Base-by-base conservation (phyloP, 2,113 vertebrate species). In the Eclectus roratus region DNA sequence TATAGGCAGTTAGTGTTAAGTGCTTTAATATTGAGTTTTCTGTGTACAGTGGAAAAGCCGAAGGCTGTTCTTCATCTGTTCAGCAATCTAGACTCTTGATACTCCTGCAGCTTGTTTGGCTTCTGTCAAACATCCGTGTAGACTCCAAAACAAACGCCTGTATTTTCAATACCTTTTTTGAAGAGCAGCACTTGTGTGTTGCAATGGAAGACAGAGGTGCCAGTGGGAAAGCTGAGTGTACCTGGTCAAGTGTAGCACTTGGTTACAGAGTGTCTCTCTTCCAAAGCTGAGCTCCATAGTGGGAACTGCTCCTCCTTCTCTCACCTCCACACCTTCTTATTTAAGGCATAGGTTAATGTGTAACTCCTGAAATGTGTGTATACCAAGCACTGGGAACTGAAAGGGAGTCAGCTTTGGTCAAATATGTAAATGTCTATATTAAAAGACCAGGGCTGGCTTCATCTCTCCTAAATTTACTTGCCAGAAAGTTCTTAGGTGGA, bases 181-280 rank as follows among this genome's bases (percentile, higher is more conserved):
- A 17, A 47, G 66, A 73, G 35, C 11, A 68, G 6, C 7, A 19
- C 19, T 15, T 56, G 8, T 0, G 0, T 13, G 5, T 47, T 78
- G 25, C 19, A 46, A 39, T 14, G 13, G 60, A 60, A 55, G 33
- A 35, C 5, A 64, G 25, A 71, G 11, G 25, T 37, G 27, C 19
- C 33, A 9, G 31, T 56, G 41, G 41, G 78, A 72, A 76, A 29
- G 33, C 19, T 35, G 24, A 16, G 39, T 37, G 39, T 21, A 33
- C 0, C 0, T 35, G 43, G 47, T 68, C 28, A 18, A 68, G 35
- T 18, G 20, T 9, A 73, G 47, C 9, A 7, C 1, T 6, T 61
- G 13, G 25, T 79, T 56, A 50, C 10, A 4, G 46, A 28, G 21
- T 7, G 14, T 14, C 6, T 80, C 14, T 39, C 37, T 35, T 50